These are phyloP conservation scores for Syngnathoides biaculeatus DNA, from an alignment of 2,113 vertebrate species.

Conservation along the genomic window DNA sequence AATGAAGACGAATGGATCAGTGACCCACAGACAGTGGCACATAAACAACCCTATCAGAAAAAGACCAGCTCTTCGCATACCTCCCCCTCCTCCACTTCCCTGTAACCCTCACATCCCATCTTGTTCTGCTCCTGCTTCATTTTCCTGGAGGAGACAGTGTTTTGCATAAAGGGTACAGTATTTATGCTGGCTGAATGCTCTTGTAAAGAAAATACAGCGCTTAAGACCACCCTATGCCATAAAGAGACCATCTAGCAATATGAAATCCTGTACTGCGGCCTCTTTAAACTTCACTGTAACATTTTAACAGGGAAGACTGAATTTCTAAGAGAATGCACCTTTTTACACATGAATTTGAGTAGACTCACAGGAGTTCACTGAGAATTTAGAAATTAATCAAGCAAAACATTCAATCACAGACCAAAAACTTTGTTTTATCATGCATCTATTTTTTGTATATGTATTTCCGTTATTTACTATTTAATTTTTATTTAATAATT, in stretches of 20 bases:
- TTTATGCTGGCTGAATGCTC: constrained; percentile 15
- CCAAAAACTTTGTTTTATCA: too few species aligned
- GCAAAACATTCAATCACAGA: too few species aligned
- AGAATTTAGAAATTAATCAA: too few species aligned
- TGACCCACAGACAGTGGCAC: constrained; percentile 47
- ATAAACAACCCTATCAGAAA: constrained; percentile 56
- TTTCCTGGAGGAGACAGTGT: constrained; percentile 20
- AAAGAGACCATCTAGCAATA: neutral
- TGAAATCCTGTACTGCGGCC: neutral
- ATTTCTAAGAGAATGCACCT: neutral
- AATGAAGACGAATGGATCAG: constrained; percentile 69
- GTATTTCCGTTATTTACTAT: too few species aligned
- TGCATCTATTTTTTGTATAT: too few species aligned
- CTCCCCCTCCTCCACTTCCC: constrained; percentile 8
- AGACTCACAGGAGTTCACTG: too few species aligned
- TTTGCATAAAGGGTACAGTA: constrained; percentile 35
- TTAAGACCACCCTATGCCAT: neutral
- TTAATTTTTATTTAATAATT: too few species aligned
- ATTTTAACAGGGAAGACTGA: neutral
- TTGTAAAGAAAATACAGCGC: constrained; percentile 13
- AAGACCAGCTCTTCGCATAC: constrained; percentile 27
- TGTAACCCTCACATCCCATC: constrained; percentile 21
- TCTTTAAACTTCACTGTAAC: neutral
- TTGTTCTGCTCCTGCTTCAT: constrained; percentile 15
- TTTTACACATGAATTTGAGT: too few species aligned